Base-by-base conservation (phyloP, 1,140 invertebrate genomes). In the Oppia nitens region DNA sequence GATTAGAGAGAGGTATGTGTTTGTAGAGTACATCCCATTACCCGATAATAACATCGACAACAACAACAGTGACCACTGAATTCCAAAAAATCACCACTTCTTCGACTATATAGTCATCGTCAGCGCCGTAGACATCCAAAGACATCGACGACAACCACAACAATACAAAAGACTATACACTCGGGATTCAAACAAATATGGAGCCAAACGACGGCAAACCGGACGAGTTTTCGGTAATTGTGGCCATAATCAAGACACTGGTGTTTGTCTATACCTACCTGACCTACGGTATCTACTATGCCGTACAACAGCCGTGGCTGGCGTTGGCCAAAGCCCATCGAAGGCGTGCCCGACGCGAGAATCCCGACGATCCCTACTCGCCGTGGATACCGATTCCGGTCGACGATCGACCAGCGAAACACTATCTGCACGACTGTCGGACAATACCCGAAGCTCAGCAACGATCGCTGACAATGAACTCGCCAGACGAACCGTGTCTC, bases 391-490 rank as follows among this genome's bases (percentile, higher is more conserved):
- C 49, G 2, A 40, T 59, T 25, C n/a, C n/a, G n/a, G 58, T 56
- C 2, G 49, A 60, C 2, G 24, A 45, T 14, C 14, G 17, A 6
- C n/a, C 27, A 4, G 6, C 23, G 9, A 57, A 59, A 20, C 52
- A 59, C 23, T 60, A 55, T 48, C 20, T 53, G 14, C 4, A 84
- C 57, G 82, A 84, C 59, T 83, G 91, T 61, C 79, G 84, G 64
- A 94, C 90, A 26, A 79, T 96, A 70, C 86, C 88, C 65, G 83
- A 83, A 69, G 81, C 93, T 72, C 80, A 96, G 62, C 76, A 79
- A 11, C 84, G 83, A 70, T 82, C 87, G 25, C 77, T 79, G 2
- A 78, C 80, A 58, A 76, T 79, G 53, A 84, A 88, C 26, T 4
- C 9, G n/a, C 6, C 21, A 25, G 25, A 51, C 12, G 1, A 57